phyloP scores from a whole-genome alignment of 1,140 invertebrate species.

The Drosophila pectinifera region DNA sequence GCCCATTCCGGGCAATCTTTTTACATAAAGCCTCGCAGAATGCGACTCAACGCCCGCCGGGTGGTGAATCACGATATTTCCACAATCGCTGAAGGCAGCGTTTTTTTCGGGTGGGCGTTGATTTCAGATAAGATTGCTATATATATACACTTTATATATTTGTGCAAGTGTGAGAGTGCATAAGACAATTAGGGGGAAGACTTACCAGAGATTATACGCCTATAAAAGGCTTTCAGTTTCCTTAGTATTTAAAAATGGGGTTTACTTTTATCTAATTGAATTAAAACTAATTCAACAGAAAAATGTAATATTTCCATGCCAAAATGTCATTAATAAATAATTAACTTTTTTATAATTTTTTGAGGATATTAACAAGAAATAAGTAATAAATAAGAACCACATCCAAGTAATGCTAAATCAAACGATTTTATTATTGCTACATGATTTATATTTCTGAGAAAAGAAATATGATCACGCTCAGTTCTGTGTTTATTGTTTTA shows the following conservation, averaged over 20 bases:
- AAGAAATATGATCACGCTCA: neutral
- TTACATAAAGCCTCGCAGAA: constrained; percentile 56
- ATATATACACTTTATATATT: neutral
- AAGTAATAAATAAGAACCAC: neutral
- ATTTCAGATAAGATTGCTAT: constrained; percentile 33
- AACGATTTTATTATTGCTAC: neutral
- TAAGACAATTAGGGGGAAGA: neutral
- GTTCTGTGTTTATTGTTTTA: neutral
- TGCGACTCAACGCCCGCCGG: constrained; percentile 22
- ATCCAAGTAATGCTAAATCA: constrained; percentile 2
- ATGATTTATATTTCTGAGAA: neutral
- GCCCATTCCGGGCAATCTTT: constrained; percentile 26
- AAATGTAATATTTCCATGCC: too few relatives aligned
- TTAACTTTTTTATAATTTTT: too few relatives aligned
- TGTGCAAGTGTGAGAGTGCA: neutral
- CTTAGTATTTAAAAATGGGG: neutral
- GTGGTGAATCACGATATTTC: constrained; percentile 31
- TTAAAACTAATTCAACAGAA: neutral
- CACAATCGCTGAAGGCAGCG: constrained; percentile 17
- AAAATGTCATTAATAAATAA: too few relatives aligned
- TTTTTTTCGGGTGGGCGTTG: constrained; percentile 35
- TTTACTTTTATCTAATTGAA: neutral
- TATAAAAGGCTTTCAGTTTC: neutral
- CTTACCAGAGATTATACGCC: neutral
- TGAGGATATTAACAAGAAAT: neutral